A percentile compares a stretch with the other conserved stretches of the same genome.
These are phyloP conservation scores for Ectemnius continuus DNA, from an alignment of 2,888 invertebrate genomes.

Conservation along the genomic window DNA sequence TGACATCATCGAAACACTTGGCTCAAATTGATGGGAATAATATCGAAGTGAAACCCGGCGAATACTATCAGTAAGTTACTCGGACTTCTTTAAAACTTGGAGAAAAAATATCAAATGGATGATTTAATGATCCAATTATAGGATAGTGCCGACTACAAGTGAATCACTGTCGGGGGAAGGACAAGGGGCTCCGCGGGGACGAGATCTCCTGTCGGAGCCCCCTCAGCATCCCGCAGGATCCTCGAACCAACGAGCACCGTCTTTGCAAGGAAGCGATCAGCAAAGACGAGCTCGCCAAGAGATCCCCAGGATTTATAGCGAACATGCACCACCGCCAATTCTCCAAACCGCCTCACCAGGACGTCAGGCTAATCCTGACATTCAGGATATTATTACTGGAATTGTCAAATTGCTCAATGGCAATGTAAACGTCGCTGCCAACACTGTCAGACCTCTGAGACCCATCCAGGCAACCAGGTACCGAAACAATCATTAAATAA, in stretches of 20 bases:
- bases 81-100: not conserved
- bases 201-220: slow-evolving; percentile 85
- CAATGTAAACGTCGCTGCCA: slow-evolving; percentile 91
- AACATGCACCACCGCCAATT: slow-evolving; percentile 67
- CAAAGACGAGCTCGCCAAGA: slow-evolving; percentile 72
- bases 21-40: slow-evolving; percentile 74
- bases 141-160: slow-evolving; percentile 68
- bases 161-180: slow-evolving; percentile 84
- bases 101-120: not conserved
- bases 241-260: slow-evolving; percentile 64
- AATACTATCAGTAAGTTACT: slow-evolving; percentile 70
- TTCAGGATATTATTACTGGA: slow-evolving; percentile 94
- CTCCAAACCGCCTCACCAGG: slow-evolving; percentile 61
- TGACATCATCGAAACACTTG: slow-evolving; percentile 71
- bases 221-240: slow-evolving; percentile 79
- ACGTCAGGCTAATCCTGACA: slow-evolving; percentile 85
- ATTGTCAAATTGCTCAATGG: slow-evolving; percentile 93
- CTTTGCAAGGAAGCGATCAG: slow-evolving; percentile 50
- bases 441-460: slow-evolving; percentile 84
- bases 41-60: slow-evolving; percentile 73
- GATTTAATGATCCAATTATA: slow-evolving; percentile 37
- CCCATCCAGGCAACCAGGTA: slow-evolving; percentile 80
- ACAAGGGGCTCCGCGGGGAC: slow-evolving; percentile 86
- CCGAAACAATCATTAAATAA: not conserved
- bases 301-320: slow-evolving; percentile 73